Base-by-base conservation (phyloP, 2,888 invertebrate species). In the Athalia cordata region DNA sequence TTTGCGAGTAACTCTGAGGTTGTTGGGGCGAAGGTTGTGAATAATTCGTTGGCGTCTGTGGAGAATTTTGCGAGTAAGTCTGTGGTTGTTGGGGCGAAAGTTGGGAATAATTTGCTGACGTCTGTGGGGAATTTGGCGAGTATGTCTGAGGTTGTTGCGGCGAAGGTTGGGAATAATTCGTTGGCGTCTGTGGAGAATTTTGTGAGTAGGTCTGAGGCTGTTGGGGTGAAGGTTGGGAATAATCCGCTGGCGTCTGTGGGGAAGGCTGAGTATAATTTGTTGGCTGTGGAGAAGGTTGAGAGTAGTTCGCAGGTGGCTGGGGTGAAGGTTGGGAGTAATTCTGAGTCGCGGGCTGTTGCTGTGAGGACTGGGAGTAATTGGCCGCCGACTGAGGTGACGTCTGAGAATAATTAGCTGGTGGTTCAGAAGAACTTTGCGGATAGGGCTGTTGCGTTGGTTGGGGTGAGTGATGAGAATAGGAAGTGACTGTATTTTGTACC, bases 281-380 rank as follows among this genome's bases (percentile, higher is more conserved):
- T 74, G 90, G 90, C 85, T 92, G 92, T 85, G 78, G 86, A 0
- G 84, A 77, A 0, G 83, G 80, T n/a, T 84, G 82, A 49, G 84
- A 83, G 61, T 85, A 85, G 2, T 79, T 82, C n/a, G 85, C 84
- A 0, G 87, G 84, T 0, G 83, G 83, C 8, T 74, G 74, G 3
- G 72, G 70, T 5, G 70, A 70, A 29, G 83, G 81, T 62, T 84
- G 84, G 13, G 84, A 83, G 61, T 84, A 85, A 45, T 45, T 70
- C 1, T 84, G 82, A 11, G 83, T 83, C 45, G 81, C 83, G 45
- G 82, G 78, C 75, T 80, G 80, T 29, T 70, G 78, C 1, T 78
- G 77, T 9, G 79, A 78, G 29, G 74, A 72, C 45, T 79, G 79
- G 3, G 80, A 77, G 45, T 81, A 80, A 64, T 75, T 78, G 5